Evolutionary conservation across 2,113 vertebrate genomes (phyloP).

Genomic region (Chaenocephalus aceratus): DNA sequence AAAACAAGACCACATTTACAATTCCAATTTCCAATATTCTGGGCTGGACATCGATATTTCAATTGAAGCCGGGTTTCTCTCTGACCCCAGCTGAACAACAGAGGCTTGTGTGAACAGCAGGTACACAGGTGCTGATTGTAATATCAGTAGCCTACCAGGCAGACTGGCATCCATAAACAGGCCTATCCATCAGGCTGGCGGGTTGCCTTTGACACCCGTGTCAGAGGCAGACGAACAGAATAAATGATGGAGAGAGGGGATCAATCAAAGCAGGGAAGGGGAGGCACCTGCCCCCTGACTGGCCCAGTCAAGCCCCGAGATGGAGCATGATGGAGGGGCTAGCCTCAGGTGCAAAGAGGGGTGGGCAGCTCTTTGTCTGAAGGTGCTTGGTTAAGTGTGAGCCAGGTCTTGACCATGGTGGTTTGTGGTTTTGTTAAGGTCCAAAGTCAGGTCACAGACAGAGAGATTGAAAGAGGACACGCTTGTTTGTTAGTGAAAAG

Average conservation of each 20-base stretch:
- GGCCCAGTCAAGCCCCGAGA: conserved; percentile 77
- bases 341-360: conserved; percentile 81
- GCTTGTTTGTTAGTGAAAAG: conserved; percentile 40
- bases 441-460: conserved; percentile 65
- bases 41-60: conserved; percentile 72
- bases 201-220: conserved; percentile 78
- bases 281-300: conserved; percentile 76
- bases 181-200: conserved; percentile 83
- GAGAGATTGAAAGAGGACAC: background rate
- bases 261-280: conserved; percentile 81
- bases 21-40: conserved; percentile 62
- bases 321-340: conserved; percentile 81
- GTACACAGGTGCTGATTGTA: conserved; percentile 83
- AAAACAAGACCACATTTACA: conserved; percentile 68
- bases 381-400: conserved; percentile 69
- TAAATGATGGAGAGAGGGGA: conserved; percentile 83
- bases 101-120: conserved; percentile 74
- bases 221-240: conserved; percentile 78
- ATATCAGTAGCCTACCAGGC: conserved; percentile 82
- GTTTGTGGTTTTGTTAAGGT: conserved; percentile 52
- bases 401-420: conserved; percentile 52
- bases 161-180: conserved; percentile 83
- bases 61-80: conserved; percentile 54
- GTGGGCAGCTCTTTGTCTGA: conserved; percentile 72
- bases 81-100: conserved; percentile 75